A percentile compares a stretch with the other conserved stretches of the same genome.
Evolutionary conservation across 2,888 invertebrate genomes (phyloP).

Genomic region (Carterocephalus palaemon): DNA sequence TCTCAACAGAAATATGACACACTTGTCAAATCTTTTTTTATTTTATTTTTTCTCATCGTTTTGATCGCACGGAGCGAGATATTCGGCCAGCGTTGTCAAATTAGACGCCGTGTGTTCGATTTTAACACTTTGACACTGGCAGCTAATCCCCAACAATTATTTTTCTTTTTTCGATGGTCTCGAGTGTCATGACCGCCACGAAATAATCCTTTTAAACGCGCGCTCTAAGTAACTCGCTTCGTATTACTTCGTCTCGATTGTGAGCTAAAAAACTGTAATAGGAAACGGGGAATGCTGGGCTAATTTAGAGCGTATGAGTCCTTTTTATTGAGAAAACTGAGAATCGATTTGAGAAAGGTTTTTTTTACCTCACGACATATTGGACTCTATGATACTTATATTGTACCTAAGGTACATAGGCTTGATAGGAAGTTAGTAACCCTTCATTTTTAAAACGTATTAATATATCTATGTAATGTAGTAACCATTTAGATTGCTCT

Average conservation of each 20-base stretch:
- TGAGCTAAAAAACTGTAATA: slow-evolving; percentile 56
- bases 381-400: too few relatives aligned
- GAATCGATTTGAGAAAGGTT: too few relatives aligned
- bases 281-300: slow-evolving; percentile 41
- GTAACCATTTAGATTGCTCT: too few relatives aligned
- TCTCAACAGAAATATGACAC: slow-evolving; percentile 70
- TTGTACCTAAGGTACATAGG: too few relatives aligned
- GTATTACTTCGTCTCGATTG: slow-evolving; percentile 53
- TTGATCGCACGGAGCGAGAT: slow-evolving; percentile 37
- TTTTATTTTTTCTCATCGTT: slow-evolving; percentile 53
- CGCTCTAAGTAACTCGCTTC: slow-evolving; percentile 56
- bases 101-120: slow-evolving; percentile 73
- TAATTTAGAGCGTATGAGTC: slow-evolving; percentile 26
- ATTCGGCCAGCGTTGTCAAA: slow-evolving; percentile 64
- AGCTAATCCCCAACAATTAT: slow-evolving; percentile 74
- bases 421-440: too few relatives aligned
- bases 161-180: slow-evolving; percentile 56
- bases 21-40: slow-evolving; percentile 57
- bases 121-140: slow-evolving; percentile 79
- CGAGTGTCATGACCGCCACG: slow-evolving; percentile 65
- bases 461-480: too few relatives aligned
- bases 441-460: too few relatives aligned
- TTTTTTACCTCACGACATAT: too few relatives aligned
- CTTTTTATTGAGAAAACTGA: slow-evolving; percentile 4
- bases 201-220: slow-evolving; percentile 75